Percentiles rank a stretch among this genome's conserved stretches.
phyloP scores from a whole-genome alignment of 2,797 vertebrate genomes.

The Phataginus tricuspis region DNA sequence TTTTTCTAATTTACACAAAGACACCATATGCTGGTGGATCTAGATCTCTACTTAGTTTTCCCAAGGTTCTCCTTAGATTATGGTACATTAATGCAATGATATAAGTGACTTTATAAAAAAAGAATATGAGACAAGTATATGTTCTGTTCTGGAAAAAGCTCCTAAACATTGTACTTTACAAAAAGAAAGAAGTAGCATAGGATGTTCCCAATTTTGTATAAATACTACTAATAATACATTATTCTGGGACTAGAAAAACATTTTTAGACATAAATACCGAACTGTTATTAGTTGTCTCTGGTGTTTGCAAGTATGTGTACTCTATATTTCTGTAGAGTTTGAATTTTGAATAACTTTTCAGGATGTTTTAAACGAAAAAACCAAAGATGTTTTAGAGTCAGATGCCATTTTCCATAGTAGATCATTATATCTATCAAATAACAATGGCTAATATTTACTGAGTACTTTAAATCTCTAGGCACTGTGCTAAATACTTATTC shows the following conservation, averaged over 20 bases:
- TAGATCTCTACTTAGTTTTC: background rate
- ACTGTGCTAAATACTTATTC: background rate
- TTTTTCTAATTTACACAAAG: background rate
- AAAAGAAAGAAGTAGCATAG: background rate
- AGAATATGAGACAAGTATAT: background rate
- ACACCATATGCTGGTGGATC: background rate
- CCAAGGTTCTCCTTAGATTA: background rate
- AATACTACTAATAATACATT: background rate
- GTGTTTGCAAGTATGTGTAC: background rate
- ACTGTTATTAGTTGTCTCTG: background rate
- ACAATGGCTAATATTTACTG: background rate
- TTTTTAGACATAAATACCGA: background rate
- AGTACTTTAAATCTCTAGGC: background rate
- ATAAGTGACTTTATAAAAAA: background rate
- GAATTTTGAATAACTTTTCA: background rate
- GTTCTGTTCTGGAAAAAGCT: background rate
- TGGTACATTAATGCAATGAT: background rate
- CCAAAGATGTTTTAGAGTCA: background rate
- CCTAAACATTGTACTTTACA: background rate
- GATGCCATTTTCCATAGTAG: background rate
- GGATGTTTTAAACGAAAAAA: constrained; percentile 7
- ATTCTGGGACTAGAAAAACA: background rate
- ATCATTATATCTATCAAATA: background rate
- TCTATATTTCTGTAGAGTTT: background rate
- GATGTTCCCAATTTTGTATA: background rate